These are phyloP conservation scores for Dryobotodes eremita DNA, from an alignment of 2,888 invertebrate genomes.

Conservation along the genomic window DNA sequence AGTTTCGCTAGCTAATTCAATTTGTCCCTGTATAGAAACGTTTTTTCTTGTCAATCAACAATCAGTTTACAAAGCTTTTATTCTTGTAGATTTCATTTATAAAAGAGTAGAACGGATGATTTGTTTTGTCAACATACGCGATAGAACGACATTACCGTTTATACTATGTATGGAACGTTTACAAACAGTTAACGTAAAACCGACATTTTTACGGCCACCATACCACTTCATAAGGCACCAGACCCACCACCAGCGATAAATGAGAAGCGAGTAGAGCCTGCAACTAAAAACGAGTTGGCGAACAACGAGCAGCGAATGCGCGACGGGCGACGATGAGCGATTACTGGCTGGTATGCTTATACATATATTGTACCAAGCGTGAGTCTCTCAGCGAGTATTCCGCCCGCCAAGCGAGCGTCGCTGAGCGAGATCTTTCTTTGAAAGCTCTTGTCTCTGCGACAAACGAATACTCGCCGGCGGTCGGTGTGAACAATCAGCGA, in stretches of 20 bases:
- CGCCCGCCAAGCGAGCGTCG: not conserved
- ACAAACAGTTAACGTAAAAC: slow-evolving; percentile 31
- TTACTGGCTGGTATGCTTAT: not conserved
- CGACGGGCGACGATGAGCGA: not conserved
- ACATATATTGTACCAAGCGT: not conserved
- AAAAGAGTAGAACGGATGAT: slow-evolving; percentile 6
- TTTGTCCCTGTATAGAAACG: too few relatives aligned
- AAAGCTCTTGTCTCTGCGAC: not conserved
- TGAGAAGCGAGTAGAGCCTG: not conserved
- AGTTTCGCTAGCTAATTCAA: too few relatives aligned
- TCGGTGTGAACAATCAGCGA: not conserved
- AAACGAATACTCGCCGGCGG: too few relatives aligned
- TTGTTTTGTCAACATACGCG: slow-evolving; percentile 22
- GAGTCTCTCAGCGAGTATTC: not conserved
- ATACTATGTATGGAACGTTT: slow-evolving; percentile 31
- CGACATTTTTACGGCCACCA: slow-evolving; percentile 21
- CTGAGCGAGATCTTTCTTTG: not conserved
- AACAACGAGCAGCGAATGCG: too few relatives aligned
- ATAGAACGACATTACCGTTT: slow-evolving; percentile 15
- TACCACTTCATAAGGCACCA: not conserved
- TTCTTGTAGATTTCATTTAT: not conserved
- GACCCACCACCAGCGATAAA: not conserved
- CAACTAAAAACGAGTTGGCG: not conserved
- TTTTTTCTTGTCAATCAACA: not conserved
- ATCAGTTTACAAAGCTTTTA: not conserved